A percentile compares a stretch with the other conserved stretches of the same genome.
Evolutionary conservation across 2,888 invertebrate species (phyloP).

Genomic region (Micropterix aruncella): DNA sequence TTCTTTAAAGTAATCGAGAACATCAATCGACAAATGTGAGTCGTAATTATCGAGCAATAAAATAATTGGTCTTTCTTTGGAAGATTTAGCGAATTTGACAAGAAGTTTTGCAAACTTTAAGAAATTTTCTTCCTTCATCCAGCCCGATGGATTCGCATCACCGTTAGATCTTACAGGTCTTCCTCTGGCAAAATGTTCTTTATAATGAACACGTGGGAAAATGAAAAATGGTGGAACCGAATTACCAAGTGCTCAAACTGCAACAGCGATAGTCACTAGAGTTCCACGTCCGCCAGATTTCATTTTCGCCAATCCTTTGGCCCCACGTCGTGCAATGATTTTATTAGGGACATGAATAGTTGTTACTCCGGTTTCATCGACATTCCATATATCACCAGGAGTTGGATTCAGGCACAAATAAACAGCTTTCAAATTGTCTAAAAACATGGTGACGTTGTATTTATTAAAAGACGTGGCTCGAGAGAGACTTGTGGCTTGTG

Average conservation of each 20-base stretch:
- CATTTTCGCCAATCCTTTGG: neutral
- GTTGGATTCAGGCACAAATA: neutral
- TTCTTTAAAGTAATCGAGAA: neutral
- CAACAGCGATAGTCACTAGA: neutral
- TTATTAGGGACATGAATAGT: neutral
- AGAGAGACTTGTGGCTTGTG: constrained; percentile 1
- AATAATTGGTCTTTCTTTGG: neutral
- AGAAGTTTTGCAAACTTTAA: neutral
- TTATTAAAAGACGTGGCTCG: neutral
- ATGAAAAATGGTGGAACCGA: neutral
- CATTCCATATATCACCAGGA: neutral
- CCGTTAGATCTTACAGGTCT: neutral
- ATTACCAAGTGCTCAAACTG: neutral
- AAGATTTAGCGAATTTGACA: neutral
- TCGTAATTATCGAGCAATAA: neutral
- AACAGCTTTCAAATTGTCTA: too few relatives aligned
- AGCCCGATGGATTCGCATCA: constrained; percentile 1
- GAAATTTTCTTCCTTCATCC: too few relatives aligned
- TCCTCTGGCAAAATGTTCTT: neutral
- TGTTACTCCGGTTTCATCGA: constrained; percentile 1
- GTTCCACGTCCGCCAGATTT: neutral
- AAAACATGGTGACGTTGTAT: too few relatives aligned
- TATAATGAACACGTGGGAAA: neutral
- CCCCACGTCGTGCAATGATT: neutral
- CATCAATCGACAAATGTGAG: neutral